Evolutionary conservation across 23 tunicate genomes (phyloP), one percentile per base, ranked within the genome.

Genomic region (Styela plicata): DNA sequence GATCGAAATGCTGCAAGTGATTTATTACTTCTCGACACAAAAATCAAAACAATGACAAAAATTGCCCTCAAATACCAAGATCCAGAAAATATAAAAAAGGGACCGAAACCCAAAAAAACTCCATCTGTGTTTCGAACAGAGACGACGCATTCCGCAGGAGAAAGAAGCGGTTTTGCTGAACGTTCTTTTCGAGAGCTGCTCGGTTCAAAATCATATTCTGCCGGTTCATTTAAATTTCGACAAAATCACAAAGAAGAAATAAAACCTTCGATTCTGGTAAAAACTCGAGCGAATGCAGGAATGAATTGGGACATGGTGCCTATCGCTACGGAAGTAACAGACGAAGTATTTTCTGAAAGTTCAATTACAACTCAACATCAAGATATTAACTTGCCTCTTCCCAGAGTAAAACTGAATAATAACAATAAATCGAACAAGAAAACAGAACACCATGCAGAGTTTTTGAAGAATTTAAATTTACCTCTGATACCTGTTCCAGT

Each of bases 61-160:
- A 44, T 76, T 10, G 81, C 81, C 0, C 31, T 76, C 29, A 70
- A 76, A 57, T 76, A 76, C 53, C n/a, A 29, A 25, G 30, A 27
- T 22, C 31, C 71, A 29, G 71, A 29, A 0, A 21, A 18, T 24
- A 27, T 0, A 0, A 22, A 17, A 67, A 27, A 67, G 24, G 30
- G 22, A 16, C n/a, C n/a, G 0, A 17, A 22, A 21, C 16, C n/a
- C 71, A 1, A 29, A 16, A 67, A 29, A 24, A 16, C 31, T 16
- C 17, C 17, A 1, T 18, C n/a, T 67, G n/a, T 18, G 22, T 67
- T 29, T 22, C n/a, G n/a, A 1, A 67, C 30, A 67, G 71, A 67
- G 13, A 44, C 13, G 57, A 5, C 57, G 10, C 57, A 44, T 13
- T 44, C 57, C 13, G 57, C 57, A 7, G 57, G 57, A 44, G 7